Evolutionary conservation across 2,888 invertebrate species (phyloP).

Genomic region (Catocala fraxini): DNA sequence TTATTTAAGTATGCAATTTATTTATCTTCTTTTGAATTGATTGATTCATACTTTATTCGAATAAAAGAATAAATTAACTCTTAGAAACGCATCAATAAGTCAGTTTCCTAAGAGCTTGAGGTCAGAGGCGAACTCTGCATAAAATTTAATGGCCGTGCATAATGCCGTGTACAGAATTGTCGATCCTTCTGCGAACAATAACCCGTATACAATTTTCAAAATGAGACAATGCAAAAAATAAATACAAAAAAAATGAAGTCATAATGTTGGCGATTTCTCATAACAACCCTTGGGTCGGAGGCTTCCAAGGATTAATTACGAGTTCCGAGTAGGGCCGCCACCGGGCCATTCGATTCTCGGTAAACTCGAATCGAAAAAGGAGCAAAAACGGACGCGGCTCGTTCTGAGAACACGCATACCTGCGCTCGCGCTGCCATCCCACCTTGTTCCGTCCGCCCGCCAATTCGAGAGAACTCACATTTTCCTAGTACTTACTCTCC

Average conservation of each 20-base stretch:
- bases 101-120: slow-evolving; percentile 57
- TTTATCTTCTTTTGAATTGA: slow-evolving; percentile 4
- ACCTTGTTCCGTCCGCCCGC: slow-evolving; percentile 70
- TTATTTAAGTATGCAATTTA: background rate
- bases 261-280: slow-evolving; percentile 82
- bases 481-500: slow-evolving; percentile 70
- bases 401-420: slow-evolving; percentile 85
- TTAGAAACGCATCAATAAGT: slow-evolving; percentile 57
- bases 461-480: slow-evolving; percentile 73
- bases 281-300: slow-evolving; percentile 84
- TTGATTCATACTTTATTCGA: slow-evolving; percentile 1
- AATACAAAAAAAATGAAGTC: slow-evolving; percentile 71
- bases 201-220: slow-evolving; percentile 74
- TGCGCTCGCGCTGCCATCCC: slow-evolving; percentile 78
- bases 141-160: slow-evolving; percentile 63
- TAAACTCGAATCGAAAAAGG: slow-evolving; percentile 86
- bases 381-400: slow-evolving; percentile 82
- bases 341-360: slow-evolving; percentile 85
- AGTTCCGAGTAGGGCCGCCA: slow-evolving; percentile 86
- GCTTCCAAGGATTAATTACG: slow-evolving; percentile 87
- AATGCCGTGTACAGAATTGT: slow-evolving; percentile 51
- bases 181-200: slow-evolving; percentile 75
- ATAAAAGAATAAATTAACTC: slow-evolving; percentile 40
- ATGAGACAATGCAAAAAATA: slow-evolving; percentile 79
- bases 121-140: slow-evolving; percentile 70